Evolutionary conservation across 92 coral and sea anemone species (phyloP).

Genomic region (Zoanthus sociatus): DNA sequence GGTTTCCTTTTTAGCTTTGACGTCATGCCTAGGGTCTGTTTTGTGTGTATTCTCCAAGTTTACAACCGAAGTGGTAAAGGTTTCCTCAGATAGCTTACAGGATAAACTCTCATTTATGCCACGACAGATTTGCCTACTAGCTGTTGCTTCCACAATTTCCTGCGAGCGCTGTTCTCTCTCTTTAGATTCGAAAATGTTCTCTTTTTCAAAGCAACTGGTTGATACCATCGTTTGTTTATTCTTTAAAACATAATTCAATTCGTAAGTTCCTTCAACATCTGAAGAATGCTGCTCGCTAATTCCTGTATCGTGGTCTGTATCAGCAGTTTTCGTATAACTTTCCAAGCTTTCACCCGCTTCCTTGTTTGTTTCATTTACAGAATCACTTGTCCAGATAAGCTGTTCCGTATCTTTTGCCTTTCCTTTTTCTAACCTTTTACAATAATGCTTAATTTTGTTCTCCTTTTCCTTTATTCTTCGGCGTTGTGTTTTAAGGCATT

Average conservation of each 20-base stretch:
- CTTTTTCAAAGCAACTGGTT: neutral
- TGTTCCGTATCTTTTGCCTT: neutral
- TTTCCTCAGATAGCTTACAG: neutral
- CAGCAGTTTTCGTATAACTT: constrained; percentile 47
- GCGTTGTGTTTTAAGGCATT: constrained; percentile 57
- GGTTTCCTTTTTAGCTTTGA: neutral
- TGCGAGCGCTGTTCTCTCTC: neutral
- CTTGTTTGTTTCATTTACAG: neutral
- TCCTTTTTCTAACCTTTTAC: constrained; percentile 16
- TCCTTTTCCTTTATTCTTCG: constrained; percentile 54
- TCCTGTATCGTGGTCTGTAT: constrained; percentile 90
- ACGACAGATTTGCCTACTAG: neutral
- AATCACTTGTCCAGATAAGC: neutral
- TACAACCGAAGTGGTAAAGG: neutral
- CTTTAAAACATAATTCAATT: neutral
- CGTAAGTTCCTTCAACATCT: constrained; percentile 64
- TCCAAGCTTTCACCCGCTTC: neutral
- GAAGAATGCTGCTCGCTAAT: constrained; percentile 80
- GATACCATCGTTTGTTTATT: neutral
- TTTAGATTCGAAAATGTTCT: neutral
- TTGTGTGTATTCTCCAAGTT: neutral
- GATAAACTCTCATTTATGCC: neutral
- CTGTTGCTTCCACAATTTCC: neutral
- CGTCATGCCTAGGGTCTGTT: neutral
- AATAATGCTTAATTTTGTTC: constrained; percentile 51